phyloP scores from a whole-genome alignment of 2,113 vertebrate genomes.

The Elanoides forficatus region DNA sequence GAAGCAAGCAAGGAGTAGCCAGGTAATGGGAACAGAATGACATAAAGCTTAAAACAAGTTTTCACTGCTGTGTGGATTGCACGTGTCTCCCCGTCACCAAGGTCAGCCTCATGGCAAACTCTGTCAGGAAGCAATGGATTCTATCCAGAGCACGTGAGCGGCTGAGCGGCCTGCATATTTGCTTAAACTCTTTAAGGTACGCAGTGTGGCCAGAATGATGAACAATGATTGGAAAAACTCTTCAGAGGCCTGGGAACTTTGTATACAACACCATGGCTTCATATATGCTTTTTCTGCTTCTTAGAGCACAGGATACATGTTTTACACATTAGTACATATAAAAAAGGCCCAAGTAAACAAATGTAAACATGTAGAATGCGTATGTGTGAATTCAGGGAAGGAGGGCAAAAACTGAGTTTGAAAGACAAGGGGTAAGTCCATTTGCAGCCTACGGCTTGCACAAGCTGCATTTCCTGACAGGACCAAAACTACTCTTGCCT shows the following conservation, averaged over 20 bases:
- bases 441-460: background rate
- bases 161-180: background rate
- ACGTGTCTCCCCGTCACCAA: background rate
- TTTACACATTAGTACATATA: background rate
- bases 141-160: background rate
- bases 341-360: background rate
- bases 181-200: background rate
- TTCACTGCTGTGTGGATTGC: background rate
- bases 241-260: background rate
- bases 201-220: background rate
- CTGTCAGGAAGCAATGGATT: background rate
- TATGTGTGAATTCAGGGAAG: background rate
- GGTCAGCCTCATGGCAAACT: background rate
- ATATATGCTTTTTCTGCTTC: background rate
- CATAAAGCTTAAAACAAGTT: background rate
- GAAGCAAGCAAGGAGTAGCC: background rate
- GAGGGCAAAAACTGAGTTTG: background rate
- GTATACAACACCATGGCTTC: background rate
- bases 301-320: background rate
- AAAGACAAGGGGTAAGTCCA: background rate
- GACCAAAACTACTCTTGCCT: conserved; percentile 21
- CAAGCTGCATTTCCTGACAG: background rate
- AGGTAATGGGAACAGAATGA: background rate
- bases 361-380: background rate
- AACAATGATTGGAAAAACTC: background rate